phyloP scores from a whole-genome alignment of 2,113 vertebrate genomes.

The Eulacestoma nigropectus region DNA sequence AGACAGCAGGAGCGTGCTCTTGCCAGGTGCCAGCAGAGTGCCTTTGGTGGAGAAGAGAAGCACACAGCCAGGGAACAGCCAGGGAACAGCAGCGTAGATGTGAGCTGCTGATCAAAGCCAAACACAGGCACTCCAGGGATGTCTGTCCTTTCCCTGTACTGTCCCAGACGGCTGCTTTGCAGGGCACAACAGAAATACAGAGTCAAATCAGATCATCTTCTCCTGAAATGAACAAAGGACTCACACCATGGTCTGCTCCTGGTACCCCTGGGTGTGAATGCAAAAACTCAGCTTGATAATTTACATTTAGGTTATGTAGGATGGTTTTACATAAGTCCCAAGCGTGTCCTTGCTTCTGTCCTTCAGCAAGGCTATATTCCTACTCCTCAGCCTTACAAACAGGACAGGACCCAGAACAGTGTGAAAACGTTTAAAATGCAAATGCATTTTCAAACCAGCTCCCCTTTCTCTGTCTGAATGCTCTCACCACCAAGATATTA shows the following conservation, averaged over 20 bases:
- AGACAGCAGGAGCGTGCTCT: neutral
- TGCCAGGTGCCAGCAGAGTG: neutral
- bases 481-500: neutral
- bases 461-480: neutral
- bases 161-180: rapidly evolving
- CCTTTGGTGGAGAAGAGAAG: neutral
- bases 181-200: neutral
- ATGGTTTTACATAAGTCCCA: neutral
- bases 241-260: rapidly evolving
- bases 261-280: rapidly evolving
- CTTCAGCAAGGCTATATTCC: neutral
- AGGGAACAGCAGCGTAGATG: neutral
- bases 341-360: neutral
- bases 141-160: neutral
- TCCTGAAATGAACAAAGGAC: neutral
- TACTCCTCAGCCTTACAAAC: neutral
- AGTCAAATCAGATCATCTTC: neutral
- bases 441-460: neutral
- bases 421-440: neutral
- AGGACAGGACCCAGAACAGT: neutral
- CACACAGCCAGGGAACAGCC: rapidly evolving
- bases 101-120: neutral
- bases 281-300: neutral
- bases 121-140: neutral
- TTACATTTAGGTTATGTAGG: neutral